phyloP scores from a whole-genome alignment of 2,888 invertebrate genomes.

The Acanthopleura granulata region DNA sequence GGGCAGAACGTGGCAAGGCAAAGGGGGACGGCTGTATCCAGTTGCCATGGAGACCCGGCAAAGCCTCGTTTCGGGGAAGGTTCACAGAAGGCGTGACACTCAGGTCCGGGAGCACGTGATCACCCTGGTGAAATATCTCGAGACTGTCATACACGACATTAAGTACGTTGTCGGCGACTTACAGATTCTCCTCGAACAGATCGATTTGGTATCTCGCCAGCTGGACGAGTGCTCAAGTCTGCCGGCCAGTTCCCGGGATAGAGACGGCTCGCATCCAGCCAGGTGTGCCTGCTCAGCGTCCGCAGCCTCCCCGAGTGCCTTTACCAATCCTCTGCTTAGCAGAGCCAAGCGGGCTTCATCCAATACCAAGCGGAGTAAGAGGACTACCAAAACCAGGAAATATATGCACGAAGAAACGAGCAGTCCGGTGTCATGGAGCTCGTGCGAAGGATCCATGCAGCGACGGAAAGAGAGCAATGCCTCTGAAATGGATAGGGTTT shows the following conservation, averaged over 20 bases:
- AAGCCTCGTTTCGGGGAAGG: not conserved
- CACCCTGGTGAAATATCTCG: slow-evolving; percentile 13
- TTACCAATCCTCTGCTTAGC: not conserved
- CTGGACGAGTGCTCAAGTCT: not conserved
- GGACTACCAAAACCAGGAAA: not conserved
- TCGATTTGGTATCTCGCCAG: slow-evolving; percentile 7
- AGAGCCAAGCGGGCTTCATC: not conserved
- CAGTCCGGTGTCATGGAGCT: not conserved
- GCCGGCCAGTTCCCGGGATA: not conserved
- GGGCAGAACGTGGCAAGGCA: no score
- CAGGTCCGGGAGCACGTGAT: slow-evolving; percentile 1
- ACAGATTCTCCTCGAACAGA: slow-evolving; percentile 11
- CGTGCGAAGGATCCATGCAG: not conserved
- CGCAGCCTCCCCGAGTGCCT: not conserved
- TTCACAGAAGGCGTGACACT: not conserved
- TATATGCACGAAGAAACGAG: not conserved
- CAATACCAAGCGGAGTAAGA: not conserved
- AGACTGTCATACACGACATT: slow-evolving; percentile 4
- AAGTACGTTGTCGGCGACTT: slow-evolving; percentile 11
- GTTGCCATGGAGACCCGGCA: not conserved
- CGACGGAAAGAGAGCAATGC: not conserved
- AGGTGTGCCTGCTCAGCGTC: not conserved
- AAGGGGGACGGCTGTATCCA: no score
- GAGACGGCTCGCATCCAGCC: not conserved
- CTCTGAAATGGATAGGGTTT: not conserved